Base-by-base conservation (phyloP, 2,888 invertebrate species). In the Nudaria mundana region DNA sequence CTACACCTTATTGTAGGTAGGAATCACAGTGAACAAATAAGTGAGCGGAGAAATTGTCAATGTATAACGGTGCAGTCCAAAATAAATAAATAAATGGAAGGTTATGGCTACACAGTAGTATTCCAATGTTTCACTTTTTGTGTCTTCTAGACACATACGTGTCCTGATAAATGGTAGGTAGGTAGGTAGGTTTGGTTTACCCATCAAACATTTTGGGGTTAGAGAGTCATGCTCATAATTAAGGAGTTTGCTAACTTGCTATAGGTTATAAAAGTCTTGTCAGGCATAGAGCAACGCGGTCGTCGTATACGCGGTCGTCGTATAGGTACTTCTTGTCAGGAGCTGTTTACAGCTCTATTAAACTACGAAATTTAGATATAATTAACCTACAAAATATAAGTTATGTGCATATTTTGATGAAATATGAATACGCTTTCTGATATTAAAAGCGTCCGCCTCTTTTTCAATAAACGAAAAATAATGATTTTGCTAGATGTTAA, bases 31-130 rank as follows among this genome's bases (percentile, higher is more conserved):
- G 73, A 76, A 70, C 66, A 71, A 79, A 80, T 76, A 80, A 80
- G 76, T 81, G 81, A 84, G 57, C 72, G 81, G 83, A 82, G 83
- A 83, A 82, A 82, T 83, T 82, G 73, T 67, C 71, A 75, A 69
- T 58, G 66, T 66, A 68, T 80, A 76, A 76, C 77, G 76, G 77
- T 76, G 63, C 45, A 56, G 46, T 68, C 60, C 63, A 66, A 73
- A 79, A 71, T 61, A 71, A 71, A 69, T 66, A 76, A 76, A 70
- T 48, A 65, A 63, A 49, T 11, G 11, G 10, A 8, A 32, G 15
- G 14, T 13, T 32, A 15, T 22, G 15, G n/a, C n/a, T n/a, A 24
- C 15, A 11, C 16, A 23, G 23, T 6, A 14, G 14, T 14, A 23
- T 10, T 15, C 10, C 8, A 14, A 15, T 15, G 2, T 23, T 13